Evolutionary conservation across 1,140 invertebrate species (phyloP).

Genomic region (Drosophila ananassae): DNA sequence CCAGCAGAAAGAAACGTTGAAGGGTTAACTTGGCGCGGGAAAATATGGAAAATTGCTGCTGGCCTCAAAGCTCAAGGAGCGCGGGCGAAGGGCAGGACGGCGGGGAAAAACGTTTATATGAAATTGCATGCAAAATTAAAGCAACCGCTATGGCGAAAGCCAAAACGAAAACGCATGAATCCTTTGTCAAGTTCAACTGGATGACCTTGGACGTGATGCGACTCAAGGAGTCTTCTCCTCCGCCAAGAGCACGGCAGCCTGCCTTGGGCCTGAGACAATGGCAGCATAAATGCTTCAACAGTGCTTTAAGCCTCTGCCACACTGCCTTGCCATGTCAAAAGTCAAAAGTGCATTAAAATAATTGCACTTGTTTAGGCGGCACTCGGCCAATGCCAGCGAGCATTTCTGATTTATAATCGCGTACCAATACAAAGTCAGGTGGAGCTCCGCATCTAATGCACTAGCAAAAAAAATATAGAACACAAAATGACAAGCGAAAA

Average conservation of each 20-base stretch:
- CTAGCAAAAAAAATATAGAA: not conserved
- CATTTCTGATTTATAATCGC: constrained; percentile 49
- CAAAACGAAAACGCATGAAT: constrained; percentile 5
- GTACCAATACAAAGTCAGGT: constrained; percentile 11
- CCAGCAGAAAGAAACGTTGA: constrained; percentile 19
- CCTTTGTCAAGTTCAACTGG: constrained; percentile 69
- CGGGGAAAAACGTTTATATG: constrained; percentile 29
- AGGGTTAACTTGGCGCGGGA: constrained; percentile 37
- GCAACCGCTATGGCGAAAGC: constrained; percentile 20
- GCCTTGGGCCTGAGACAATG: constrained; percentile 51
- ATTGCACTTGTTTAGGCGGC: constrained; percentile 75
- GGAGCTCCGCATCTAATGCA: not conserved
- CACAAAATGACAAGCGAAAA: no score
- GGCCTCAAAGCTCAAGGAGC: not conserved
- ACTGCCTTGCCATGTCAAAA: constrained; percentile 72
- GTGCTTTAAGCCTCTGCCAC: constrained; percentile 52
- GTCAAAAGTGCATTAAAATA: constrained; percentile 84
- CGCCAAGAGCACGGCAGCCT: constrained; percentile 33
- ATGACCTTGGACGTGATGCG: constrained; percentile 52
- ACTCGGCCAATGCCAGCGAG: constrained; percentile 45
- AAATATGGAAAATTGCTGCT: constrained; percentile 55
- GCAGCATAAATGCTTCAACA: constrained; percentile 67
- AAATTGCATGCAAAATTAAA: constrained; percentile 61
- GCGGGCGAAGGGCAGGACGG: not conserved
- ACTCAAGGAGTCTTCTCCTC: constrained; percentile 45